phyloP scores from a whole-genome alignment of 2,113 vertebrate species.

The Engraulis encrasicolus region DNA sequence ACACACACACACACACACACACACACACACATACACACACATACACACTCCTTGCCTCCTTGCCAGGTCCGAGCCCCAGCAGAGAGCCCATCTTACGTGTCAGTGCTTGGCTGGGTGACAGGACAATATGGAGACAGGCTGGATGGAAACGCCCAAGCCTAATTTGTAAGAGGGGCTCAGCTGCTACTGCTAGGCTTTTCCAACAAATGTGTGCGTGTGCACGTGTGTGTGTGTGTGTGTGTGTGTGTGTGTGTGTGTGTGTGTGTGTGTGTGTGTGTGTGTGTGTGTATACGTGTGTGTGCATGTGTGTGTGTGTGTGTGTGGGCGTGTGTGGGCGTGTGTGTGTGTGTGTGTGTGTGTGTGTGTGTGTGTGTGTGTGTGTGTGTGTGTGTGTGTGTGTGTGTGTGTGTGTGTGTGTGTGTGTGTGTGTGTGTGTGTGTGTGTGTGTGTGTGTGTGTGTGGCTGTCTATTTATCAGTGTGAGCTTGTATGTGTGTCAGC shows the following conservation, averaged over 20 bases:
- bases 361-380: constrained; percentile 1
- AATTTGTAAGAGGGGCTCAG: constrained; percentile 17
- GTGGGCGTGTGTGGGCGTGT: background rate
- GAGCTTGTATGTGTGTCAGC: background rate
- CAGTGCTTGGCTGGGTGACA: constrained; percentile 18
- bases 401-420: too few species aligned
- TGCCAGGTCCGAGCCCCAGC: background rate
- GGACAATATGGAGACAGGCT: constrained; percentile 15
- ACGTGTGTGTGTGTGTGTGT: constrained; percentile 41
- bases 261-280: background rate
- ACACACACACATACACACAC: too few species aligned
- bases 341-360: constrained; percentile 44
- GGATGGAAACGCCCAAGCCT: constrained; percentile 7
- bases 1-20: too few species aligned
- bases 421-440: too few species aligned
- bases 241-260: constrained; percentile 19
- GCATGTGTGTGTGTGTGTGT: constrained; percentile 33
- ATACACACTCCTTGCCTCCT: background rate
- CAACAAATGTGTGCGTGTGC: constrained; percentile 24
- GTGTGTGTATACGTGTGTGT: constrained; percentile 27
- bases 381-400: too few species aligned
- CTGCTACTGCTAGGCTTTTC: background rate
- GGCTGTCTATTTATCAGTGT: too few species aligned
- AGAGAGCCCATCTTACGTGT: constrained; percentile 15
- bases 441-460: too few species aligned